Percentiles rank a stretch among this genome's conserved stretches.
Conservation (phyloP, 2,888 invertebrate genomes). For the Leptinotarsa tumamoca region DNA sequence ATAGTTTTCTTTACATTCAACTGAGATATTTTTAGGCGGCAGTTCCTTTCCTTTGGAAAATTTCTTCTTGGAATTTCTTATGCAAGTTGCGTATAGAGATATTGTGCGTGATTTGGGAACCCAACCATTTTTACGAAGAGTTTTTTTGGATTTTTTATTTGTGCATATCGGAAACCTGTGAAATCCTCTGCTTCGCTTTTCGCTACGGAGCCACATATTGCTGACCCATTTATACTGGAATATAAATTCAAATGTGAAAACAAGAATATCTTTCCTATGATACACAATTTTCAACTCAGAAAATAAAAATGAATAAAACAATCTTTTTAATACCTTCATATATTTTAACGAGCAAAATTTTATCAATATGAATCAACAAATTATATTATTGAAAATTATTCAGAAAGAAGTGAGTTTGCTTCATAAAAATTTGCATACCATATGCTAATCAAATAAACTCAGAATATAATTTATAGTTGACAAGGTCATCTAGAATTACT, state of each 20-base stretch:
- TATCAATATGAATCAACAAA: too few species aligned
- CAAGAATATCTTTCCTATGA: not conserved
- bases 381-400: too few species aligned
- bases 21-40: slow-evolving; percentile 47
- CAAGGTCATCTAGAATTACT: too few species aligned
- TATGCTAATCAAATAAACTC: too few species aligned
- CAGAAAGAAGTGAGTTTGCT: too few species aligned
- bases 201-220: slow-evolving; percentile 77
- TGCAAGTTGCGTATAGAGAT: slow-evolving; percentile 51
- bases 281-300: too few species aligned
- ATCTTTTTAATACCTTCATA: too few species aligned
- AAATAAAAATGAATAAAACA: too few species aligned
- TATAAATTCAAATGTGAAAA: not conserved
- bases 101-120: slow-evolving; percentile 52
- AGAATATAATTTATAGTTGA: too few species aligned
- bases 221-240: slow-evolving; percentile 55
- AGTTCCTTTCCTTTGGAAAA: slow-evolving; percentile 34
- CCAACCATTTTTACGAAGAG: slow-evolving; percentile 55
- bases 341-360: too few species aligned
- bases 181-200: slow-evolving; percentile 73
- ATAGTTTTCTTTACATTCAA: slow-evolving; percentile 63
- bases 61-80: slow-evolving; percentile 48
- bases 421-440: too few species aligned
- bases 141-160: slow-evolving; percentile 53
- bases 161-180: slow-evolving; percentile 59